Evolutionary conservation across 2,888 invertebrate genomes (phyloP).

Genomic region (Ophioninae sp.): DNA sequence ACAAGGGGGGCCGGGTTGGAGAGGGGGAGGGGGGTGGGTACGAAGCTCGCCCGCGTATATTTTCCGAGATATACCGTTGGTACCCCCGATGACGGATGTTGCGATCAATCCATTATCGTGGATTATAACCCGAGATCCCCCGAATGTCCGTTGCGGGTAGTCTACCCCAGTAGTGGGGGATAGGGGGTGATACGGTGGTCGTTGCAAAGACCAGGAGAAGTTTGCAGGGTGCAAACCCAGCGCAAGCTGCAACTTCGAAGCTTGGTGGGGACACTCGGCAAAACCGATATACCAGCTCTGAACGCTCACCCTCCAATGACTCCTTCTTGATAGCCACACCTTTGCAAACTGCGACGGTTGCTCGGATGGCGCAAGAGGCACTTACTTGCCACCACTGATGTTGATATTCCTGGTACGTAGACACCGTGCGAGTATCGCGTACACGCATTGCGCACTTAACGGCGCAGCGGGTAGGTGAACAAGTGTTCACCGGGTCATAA

Average conservation of each 20-base stretch:
- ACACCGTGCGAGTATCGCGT: neutral
- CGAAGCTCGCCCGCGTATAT: conserved; percentile 45
- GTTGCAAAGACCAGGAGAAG: neutral
- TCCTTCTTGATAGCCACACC: too few species aligned
- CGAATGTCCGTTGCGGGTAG: neutral
- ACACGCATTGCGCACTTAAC: conserved; percentile 21
- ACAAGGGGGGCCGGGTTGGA: too few species aligned
- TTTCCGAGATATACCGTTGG: conserved; percentile 54
- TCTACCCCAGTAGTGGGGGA: neutral
- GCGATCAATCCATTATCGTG: conserved; percentile 67
- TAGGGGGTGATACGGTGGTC: neutral
- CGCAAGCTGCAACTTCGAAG: conserved; percentile 42
- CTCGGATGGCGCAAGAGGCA: neutral
- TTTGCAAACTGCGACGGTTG: conserved; percentile 14
- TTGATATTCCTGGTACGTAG: conserved; percentile 3
- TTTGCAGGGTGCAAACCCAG: conserved; percentile 14
- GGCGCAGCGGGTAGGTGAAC: conserved; percentile 54
- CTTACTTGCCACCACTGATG: conserved; percentile 3
- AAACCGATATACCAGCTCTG: neutral
- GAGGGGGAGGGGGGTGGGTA: too few species aligned
- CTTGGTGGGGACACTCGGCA: conserved; percentile 3
- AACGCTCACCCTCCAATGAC: too few species aligned
- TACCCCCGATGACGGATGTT: conserved; percentile 63
- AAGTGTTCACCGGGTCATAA: conserved; percentile 75
- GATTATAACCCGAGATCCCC: conserved; percentile 51